Evolutionary conservation across 1,140 invertebrate species (phyloP).

Genomic region (Pachypsylla venusta): DNA sequence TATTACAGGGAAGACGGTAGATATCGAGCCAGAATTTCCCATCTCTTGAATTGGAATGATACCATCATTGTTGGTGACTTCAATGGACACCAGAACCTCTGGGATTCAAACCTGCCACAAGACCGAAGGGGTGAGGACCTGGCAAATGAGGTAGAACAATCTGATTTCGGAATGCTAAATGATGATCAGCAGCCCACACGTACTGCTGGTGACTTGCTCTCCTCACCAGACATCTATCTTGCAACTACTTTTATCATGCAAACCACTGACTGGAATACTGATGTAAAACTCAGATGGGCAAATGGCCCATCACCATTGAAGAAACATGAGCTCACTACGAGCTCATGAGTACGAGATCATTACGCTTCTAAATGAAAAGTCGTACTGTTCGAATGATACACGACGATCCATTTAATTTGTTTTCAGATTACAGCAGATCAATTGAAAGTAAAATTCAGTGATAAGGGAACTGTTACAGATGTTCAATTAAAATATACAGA

Average conservation of each 20-base stretch:
- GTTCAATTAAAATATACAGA: slow-evolving; percentile 80
- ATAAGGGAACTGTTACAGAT: slow-evolving; percentile 77
- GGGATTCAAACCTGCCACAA: neutral
- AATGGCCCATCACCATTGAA: too few species aligned
- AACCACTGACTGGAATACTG: neutral
- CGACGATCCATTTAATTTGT: slow-evolving; percentile 18
- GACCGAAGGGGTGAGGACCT: neutral
- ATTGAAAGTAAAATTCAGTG: slow-evolving; percentile 55
- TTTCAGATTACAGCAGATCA: slow-evolving; percentile 62
- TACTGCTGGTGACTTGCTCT: neutral
- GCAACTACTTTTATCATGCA: neutral
- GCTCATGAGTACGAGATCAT: slow-evolving; percentile 8
- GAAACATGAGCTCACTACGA: neutral
- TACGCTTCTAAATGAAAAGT: slow-evolving; percentile 32
- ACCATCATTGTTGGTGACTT: neutral
- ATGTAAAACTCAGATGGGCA: slow-evolving; percentile 10
- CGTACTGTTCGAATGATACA: slow-evolving; percentile 2
- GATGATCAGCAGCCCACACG: neutral
- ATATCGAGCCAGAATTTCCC: neutral
- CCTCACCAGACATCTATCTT: neutral
- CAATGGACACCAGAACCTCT: neutral
- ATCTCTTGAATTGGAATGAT: neutral
- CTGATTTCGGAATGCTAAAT: neutral
- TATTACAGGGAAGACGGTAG: too few species aligned
- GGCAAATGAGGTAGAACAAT: neutral